A percentile compares a stretch with the other conserved stretches of the same genome.
Conservation (phyloP, 2,888 invertebrate genomes). For the Pseudeuparius sepicola region DNA sequence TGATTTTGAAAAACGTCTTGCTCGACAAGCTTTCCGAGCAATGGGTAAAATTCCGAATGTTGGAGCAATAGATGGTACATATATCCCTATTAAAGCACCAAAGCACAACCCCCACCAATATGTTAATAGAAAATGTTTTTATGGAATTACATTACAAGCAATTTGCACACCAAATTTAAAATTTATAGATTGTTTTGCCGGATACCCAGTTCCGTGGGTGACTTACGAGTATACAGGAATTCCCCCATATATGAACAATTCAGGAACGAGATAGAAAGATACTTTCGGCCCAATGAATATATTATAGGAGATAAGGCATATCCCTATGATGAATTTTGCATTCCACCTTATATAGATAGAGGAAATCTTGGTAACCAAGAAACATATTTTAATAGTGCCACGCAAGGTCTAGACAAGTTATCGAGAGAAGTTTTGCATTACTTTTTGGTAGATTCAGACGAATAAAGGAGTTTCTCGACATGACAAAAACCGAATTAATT, state of each 20-base stretch:
- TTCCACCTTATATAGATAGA: conserved; percentile 20
- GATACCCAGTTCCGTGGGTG: conserved; percentile 26
- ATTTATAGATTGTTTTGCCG: conserved; percentile 23
- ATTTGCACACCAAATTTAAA: conserved; percentile 19
- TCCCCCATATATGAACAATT: conserved; percentile 21
- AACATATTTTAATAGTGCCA: conserved; percentile 13
- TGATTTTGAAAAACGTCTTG: conserved; percentile 11
- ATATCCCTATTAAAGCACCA: too few species aligned
- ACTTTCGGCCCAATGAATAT: conserved; percentile 15
- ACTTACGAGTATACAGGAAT: conserved; percentile 24
- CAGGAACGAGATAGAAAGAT: too few species aligned
- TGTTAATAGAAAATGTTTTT: conserved; percentile 22
- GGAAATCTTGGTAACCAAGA: conserved; percentile 11
- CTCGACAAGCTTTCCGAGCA: too few species aligned
- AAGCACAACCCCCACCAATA: conserved; percentile 21
- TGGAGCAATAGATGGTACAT: too few species aligned
- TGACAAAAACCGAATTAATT: conserved; percentile 3
- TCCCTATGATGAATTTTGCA: conserved; percentile 19
- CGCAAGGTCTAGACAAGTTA: conserved; percentile 9
- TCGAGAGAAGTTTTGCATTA: conserved; percentile 10
- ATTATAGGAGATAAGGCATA: conserved; percentile 27
- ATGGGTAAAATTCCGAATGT: too few species aligned
- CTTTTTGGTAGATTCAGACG: conserved; percentile 11
- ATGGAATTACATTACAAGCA: conserved; percentile 24
- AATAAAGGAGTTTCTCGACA: conserved; percentile 11